Evolutionary conservation across 37 sponge, comb jelly and placozoan genomes (phyloP).

Genomic region (Spongia lamella): DNA sequence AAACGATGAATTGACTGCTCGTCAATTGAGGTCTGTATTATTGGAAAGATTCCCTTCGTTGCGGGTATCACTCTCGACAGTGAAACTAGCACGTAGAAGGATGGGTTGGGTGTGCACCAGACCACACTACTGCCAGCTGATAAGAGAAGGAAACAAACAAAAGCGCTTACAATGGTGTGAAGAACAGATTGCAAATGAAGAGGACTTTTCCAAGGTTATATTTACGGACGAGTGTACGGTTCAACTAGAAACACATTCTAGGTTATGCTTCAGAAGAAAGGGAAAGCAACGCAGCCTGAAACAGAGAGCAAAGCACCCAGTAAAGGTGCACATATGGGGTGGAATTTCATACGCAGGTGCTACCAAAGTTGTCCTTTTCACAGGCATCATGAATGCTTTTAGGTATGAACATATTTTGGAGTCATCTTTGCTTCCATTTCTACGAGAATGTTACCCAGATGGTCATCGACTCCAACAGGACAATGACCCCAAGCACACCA

Average conservation of each 20-base stretch:
- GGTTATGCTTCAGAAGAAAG: slow-evolving; percentile 14
- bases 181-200: slow-evolving; percentile 10
- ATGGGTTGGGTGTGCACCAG: too few relatives aligned
- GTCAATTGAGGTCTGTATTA: slow-evolving; percentile 11
- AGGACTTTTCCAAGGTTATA: slow-evolving; percentile 38
- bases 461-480: slow-evolving; percentile 36
- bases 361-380: slow-evolving; percentile 39
- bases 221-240: slow-evolving; percentile 29
- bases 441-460: not conserved
- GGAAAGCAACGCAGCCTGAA: slow-evolving; percentile 23
- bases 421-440: slow-evolving; percentile 20
- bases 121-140: slow-evolving; percentile 41
- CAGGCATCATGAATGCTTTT: slow-evolving; percentile 35
- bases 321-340: slow-evolving; percentile 47
- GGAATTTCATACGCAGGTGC: slow-evolving; percentile 45
- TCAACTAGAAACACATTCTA: slow-evolving; percentile 29
- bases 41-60: slow-evolving; percentile 13
- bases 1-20: slow-evolving; percentile 31
- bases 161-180: slow-evolving; percentile 28
- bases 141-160: slow-evolving; percentile 29
- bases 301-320: too few relatives aligned
- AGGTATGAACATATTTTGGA: slow-evolving; percentile 29
- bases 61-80: slow-evolving; percentile 24
- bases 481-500: slow-evolving; percentile 33
- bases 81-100: slow-evolving; percentile 5